Base-by-base conservation (phyloP, 2,113 vertebrate genomes). In the Synodontis membranacea region DNA sequence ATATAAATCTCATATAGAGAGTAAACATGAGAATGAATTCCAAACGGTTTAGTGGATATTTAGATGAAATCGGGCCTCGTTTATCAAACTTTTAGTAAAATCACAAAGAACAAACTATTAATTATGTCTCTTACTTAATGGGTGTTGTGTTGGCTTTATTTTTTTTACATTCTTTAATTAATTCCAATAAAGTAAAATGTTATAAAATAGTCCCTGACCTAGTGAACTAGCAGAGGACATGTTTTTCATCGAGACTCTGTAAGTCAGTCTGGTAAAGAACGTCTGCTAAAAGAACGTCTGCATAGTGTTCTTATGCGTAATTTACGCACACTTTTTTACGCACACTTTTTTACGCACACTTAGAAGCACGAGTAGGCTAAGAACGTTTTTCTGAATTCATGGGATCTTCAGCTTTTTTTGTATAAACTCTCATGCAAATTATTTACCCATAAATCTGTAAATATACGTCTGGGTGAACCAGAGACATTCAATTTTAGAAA, bases 391-490 rank as follows among this genome's bases (percentile, higher is more conserved):
- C 48, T 50, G 48, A 50, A 56, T 56, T 56, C 23, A 8, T 21
- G 23, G 21, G 21, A 56, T 56, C 4, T 21, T 23, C 23, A 56
- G n/a, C 0, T 11, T 3, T 11, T 12, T 3, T n/a, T n/a, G 28
- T n/a, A 11, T 62, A 62, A 62, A 60, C 28, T 3, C 28, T 62
- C 60, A n/a, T 17, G 5, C 12, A 7, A 68, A 19, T 5, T 0
- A 68, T 66, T 17, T 7, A 37, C 15, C 0, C 5, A 68, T 19
- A 37, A 68, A 68, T 68, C 64, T 64, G 31, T 37, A 37, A 15
- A 3, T 0, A 17, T 19, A 1, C 7, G 1, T 34, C n/a, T 3
- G 6, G 17, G 17, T 1, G 17, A 5, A 39, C 19, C 17, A 0
- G 7, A 70, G 34, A 23, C 19, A 0, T 34, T 19, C 64, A 3